Conservation (phyloP, 2,797 vertebrate species). For the Carcharodon carcharias region DNA sequence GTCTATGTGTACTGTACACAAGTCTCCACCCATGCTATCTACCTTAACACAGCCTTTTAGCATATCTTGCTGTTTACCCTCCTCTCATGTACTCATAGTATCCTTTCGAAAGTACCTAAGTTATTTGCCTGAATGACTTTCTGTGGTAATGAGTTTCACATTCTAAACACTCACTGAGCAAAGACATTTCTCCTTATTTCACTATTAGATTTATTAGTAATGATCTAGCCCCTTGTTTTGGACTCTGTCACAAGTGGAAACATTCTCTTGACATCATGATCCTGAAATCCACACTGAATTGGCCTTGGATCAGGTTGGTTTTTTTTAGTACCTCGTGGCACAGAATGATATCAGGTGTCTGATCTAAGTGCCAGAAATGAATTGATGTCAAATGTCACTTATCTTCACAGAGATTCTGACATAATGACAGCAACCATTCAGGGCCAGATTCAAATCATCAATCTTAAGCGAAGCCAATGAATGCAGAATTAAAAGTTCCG, state of each 20-base stretch:
- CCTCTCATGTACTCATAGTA: neutral
- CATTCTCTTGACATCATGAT: neutral
- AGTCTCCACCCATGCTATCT: neutral
- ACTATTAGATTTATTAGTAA: neutral
- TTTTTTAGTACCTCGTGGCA: neutral
- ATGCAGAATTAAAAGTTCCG: neutral
- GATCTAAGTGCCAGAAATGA: neutral
- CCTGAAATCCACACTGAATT: neutral
- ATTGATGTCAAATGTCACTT: constrained; percentile 15
- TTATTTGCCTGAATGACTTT: neutral
- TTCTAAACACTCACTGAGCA: neutral
- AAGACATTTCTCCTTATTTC: neutral
- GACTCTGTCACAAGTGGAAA: neutral
- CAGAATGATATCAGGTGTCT: neutral
- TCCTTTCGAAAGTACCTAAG: neutral
- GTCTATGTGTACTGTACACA: neutral
- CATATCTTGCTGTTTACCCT: neutral
- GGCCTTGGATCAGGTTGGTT: neutral
- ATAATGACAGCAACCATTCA: neutral
- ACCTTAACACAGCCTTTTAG: neutral
- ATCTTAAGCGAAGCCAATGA: neutral
- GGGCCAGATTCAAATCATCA: neutral
- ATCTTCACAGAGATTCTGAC: neutral
- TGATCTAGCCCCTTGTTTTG: neutral
- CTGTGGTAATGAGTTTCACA: neutral